Percentiles rank a stretch among this genome's conserved stretches.
Evolutionary conservation across 1,140 invertebrate species (phyloP).

Genomic region (Neuroterus valhalla): DNA sequence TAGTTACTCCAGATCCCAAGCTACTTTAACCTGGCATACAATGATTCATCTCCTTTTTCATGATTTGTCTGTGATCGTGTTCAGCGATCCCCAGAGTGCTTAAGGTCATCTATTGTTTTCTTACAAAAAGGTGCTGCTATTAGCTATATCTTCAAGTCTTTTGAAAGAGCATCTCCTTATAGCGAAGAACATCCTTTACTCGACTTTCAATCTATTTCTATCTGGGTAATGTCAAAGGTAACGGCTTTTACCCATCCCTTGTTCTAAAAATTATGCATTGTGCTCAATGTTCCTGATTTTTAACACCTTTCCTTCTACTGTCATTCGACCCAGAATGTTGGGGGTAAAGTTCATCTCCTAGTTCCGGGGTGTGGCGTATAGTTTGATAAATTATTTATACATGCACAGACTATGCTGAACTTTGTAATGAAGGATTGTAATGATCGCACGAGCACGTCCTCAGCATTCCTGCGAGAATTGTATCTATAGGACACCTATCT

Average conservation of each 20-base stretch:
- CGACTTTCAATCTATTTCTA: not conserved
- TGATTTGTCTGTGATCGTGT: constrained; percentile 17
- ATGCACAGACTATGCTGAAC: not conserved
- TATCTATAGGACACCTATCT: constrained; percentile 41
- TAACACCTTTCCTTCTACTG: not conserved
- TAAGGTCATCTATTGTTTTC: constrained; percentile 28
- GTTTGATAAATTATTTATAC: constrained; percentile 17
- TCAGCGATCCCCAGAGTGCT: not conserved
- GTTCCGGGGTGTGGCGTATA: not conserved
- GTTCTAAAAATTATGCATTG: not conserved
- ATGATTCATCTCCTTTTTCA: constrained; percentile 24
- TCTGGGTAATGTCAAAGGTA: not conserved
- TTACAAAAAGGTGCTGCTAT: constrained; percentile 13
- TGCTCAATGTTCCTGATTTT: not conserved
- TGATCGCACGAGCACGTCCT: constrained; percentile 48
- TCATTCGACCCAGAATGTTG: not conserved
- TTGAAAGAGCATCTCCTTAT: not conserved
- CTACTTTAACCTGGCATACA: not conserved
- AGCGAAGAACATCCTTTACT: not conserved
- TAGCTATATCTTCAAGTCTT: constrained; percentile 9
- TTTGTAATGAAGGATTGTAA: not conserved
- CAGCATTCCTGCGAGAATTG: constrained; percentile 46
- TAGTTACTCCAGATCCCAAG: constrained; percentile 11
- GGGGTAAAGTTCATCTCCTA: not conserved
- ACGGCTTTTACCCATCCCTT: not conserved